Percentiles rank a stretch among this genome's conserved stretches.
Evolutionary conservation across 2,888 invertebrate genomes (phyloP).

Genomic region (Galeopsomyia nigrocyanea): DNA sequence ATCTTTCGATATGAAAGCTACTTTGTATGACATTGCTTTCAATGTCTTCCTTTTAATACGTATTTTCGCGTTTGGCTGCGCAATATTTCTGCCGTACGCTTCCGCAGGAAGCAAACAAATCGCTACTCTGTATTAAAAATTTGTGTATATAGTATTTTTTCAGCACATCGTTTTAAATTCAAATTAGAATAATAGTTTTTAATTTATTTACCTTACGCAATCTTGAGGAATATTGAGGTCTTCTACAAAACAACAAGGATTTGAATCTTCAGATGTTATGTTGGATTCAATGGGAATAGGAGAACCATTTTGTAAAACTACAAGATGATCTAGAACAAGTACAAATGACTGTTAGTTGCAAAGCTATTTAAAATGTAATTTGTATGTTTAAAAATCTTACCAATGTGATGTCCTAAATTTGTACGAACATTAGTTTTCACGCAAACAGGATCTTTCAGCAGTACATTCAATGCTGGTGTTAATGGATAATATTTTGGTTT

Average conservation of each 20-base stretch:
- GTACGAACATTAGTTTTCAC: conserved; percentile 72
- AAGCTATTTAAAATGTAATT: neutral
- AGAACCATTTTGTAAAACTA: conserved; percentile 71
- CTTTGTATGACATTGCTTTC: conserved; percentile 38
- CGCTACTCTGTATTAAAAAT: conserved; percentile 34
- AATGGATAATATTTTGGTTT: conserved; percentile 61
- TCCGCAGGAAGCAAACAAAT: conserved; percentile 10
- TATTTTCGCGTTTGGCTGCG: neutral
- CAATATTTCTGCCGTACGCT: conserved; percentile 19
- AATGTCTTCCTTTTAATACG: conserved; percentile 22
- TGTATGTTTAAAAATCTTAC: conserved; percentile 62
- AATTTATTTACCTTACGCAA: conserved; percentile 32
- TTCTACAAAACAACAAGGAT: conserved; percentile 5
- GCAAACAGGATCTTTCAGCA: conserved; percentile 73
- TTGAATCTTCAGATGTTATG: neutral
- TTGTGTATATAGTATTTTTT: neutral
- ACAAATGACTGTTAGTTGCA: conserved; percentile 20
- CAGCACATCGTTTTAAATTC: neutral
- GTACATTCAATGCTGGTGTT: conserved; percentile 69
- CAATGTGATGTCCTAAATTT: conserved; percentile 72
- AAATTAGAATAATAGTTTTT: conserved; percentile 4
- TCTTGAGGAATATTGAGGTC: conserved; percentile 31
- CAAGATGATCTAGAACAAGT: conserved; percentile 70
- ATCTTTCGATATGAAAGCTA: conserved; percentile 18
- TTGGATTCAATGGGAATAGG: conserved; percentile 67